Base-by-base conservation (phyloP, 2,888 invertebrate genomes). In the Eilema sororculum region DNA sequence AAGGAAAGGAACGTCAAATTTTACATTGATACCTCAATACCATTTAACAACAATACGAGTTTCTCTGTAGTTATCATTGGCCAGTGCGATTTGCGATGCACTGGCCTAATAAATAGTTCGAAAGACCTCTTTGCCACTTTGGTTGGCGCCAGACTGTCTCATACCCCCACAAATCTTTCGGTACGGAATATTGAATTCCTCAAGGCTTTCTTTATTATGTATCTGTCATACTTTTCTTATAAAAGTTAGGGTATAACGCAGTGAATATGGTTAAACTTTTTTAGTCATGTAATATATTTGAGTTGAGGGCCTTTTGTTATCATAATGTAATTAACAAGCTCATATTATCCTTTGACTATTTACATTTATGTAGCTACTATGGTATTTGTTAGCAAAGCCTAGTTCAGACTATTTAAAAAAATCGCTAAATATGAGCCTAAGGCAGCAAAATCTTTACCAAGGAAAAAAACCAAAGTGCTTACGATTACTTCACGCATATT, bases 71-170 rank as follows among this genome's bases (percentile, higher is more conserved):
- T 84, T 86, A 86, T 86, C 79, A 69, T 58, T 71, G 85, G 88
- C 89, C 86, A 89, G 85, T 77, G 77, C 79, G 82, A 85, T 85
- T 85, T 80, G 81, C 80, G 80, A 83, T 85, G 76, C 77, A 80
- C 79, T 67, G 72, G 61, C 69, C 46, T 88, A 89, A 90, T 88
- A 87, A 90, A 90, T 89, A 84, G 52, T 69, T 78, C 71, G 76
- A 46, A 46, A 46, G 46, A 73, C 68, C 30, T 30, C 80, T n/a
- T n/a, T n/a, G n/a, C n/a, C n/a, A n/a, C n/a, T 76, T 75, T 79
- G 75, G 78, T 71, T 75, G 90, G 88, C 90, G 91, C 89, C 91
- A 84, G 78, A 80, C 89, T 25, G 91, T 90, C 91, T 91, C 84
- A 73, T 74, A 73, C 67, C n/a, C 74, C 62, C 46, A 56, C 10